phyloP scores from a whole-genome alignment of 1,140 invertebrate species.

The Drosophila varians region DNA sequence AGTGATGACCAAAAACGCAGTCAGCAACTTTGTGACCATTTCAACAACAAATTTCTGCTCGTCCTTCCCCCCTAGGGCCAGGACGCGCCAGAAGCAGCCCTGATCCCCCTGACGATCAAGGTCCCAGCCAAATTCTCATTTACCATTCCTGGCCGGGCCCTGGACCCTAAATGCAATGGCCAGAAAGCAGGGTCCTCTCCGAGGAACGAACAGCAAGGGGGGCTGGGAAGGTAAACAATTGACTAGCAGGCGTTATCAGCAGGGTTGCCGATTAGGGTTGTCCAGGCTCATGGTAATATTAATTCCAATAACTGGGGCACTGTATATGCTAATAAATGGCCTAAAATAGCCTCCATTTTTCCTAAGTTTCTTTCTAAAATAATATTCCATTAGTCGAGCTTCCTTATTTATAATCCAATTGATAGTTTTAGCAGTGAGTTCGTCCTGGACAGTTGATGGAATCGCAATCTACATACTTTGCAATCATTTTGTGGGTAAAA shows the following conservation, averaged over 20 bases:
- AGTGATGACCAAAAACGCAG: slow-evolving; percentile 75
- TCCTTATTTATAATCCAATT: not conserved
- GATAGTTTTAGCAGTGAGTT: too few species aligned
- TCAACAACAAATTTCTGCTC: slow-evolving; percentile 50
- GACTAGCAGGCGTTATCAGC: too few species aligned
- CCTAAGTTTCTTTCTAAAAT: too few species aligned
- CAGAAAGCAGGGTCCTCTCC: not conserved
- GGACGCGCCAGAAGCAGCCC: not conserved
- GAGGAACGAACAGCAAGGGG: too few species aligned
- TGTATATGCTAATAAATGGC: too few species aligned
- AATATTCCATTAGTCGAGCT: not conserved
- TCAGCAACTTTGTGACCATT: slow-evolving; percentile 77
- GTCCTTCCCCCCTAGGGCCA: not conserved
- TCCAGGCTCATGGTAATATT: too few species aligned
- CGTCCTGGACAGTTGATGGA: not conserved
- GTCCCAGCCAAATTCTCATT: slow-evolving; percentile 3
- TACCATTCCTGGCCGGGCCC: not conserved
- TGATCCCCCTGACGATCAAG: slow-evolving; percentile 11
- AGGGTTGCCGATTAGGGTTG: too few species aligned
- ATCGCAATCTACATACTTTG: not conserved
- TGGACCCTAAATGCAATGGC: not conserved
- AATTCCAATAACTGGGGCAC: too few species aligned
- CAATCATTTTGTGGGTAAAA: not conserved
- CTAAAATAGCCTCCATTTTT: too few species aligned
- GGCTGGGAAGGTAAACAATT: not conserved